Evolutionary conservation across 1,140 invertebrate genomes (phyloP).

Genomic region (Phymorhynchus buccinoides): DNA sequence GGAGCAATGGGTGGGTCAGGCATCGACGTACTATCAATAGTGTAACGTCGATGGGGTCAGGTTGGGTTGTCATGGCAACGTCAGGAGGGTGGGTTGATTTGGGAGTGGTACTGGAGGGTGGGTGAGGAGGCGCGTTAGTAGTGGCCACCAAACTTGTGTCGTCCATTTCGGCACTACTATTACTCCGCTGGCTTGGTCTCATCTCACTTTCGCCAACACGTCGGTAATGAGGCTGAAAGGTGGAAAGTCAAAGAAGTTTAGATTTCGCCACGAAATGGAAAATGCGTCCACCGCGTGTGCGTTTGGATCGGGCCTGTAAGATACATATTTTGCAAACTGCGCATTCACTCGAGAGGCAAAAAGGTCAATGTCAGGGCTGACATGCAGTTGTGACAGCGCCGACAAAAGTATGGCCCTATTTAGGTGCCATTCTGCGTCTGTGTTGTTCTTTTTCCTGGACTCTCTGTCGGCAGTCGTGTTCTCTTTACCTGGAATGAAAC

Average conservation of each 20-base stretch:
- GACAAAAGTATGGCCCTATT: conserved; percentile 35
- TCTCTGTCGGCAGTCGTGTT: conserved; percentile 44
- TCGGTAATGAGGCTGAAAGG: conserved; percentile 45
- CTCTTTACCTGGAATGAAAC: conserved; percentile 43
- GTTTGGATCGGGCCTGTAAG: conserved; percentile 49
- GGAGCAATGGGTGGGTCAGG: conserved; percentile 36
- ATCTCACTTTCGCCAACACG: conserved; percentile 28
- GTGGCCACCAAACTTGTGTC: conserved; percentile 46
- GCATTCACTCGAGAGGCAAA: conserved; percentile 53
- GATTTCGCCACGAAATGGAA: conserved; percentile 31
- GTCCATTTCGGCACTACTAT: conserved; percentile 45
- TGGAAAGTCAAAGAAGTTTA: conserved; percentile 48
- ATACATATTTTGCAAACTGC: conserved; percentile 43
- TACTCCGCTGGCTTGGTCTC: conserved; percentile 28
- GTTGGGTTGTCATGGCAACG: neutral
- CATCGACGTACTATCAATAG: no score
- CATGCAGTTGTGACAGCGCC: conserved; percentile 20
- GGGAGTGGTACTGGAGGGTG: conserved; percentile 27
- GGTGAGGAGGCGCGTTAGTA: conserved; percentile 33
- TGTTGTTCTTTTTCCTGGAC: conserved; percentile 33
- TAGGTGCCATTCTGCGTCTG: conserved; percentile 51
- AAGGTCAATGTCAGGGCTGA: conserved; percentile 45
- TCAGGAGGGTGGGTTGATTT: conserved; percentile 8
- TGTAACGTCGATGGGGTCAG: no score
- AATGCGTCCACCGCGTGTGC: conserved; percentile 50